Evolutionary conservation across 2,113 vertebrate genomes (phyloP).

Genomic region (Pardalotus punctatus): DNA sequence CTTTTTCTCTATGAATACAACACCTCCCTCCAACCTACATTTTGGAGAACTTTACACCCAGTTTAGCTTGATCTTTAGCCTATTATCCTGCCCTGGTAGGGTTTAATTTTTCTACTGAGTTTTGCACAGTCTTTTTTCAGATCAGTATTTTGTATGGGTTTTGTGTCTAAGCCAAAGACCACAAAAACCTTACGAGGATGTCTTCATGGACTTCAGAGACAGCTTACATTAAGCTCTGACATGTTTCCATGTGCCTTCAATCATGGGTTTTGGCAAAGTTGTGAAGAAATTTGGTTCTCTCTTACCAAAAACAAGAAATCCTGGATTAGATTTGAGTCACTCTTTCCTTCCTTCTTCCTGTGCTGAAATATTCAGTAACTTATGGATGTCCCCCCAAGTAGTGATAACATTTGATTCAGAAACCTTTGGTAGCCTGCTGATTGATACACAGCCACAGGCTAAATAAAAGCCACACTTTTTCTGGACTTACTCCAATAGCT

Average conservation of each 20-base stretch:
- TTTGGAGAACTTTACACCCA: neutral
- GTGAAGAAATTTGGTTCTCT: neutral
- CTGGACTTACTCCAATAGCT: neutral
- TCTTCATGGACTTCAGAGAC: neutral
- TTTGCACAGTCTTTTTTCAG: neutral
- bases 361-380: neutral
- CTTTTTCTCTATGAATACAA: neutral
- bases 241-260: neutral
- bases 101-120: neutral
- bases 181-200: neutral
- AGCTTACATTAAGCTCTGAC: neutral
- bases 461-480: neutral
- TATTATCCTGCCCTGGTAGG: neutral
- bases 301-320: neutral
- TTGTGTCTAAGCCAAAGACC: constrained; percentile 8
- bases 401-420: neutral
- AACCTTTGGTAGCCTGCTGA: neutral
- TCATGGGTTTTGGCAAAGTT: neutral
- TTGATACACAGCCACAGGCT: neutral
- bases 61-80: neutral
- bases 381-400: neutral
- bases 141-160: neutral
- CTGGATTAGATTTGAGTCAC: neutral
- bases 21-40: neutral
- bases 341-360: neutral